phyloP scores from a whole-genome alignment of 1,140 invertebrate species.

The Thaumetopoea pityocampa region DNA sequence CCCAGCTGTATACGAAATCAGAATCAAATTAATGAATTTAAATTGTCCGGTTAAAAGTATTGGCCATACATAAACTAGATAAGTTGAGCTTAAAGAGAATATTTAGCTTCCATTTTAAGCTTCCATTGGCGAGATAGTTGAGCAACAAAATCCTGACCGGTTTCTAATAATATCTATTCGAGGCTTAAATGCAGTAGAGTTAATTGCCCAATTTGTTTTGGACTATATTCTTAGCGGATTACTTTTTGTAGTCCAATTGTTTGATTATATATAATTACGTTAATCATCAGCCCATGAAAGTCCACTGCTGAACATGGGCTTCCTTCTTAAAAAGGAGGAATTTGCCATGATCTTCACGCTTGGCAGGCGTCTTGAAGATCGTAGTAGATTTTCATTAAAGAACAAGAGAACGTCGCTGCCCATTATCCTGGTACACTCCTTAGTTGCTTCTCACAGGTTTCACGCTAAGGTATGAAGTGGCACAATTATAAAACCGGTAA shows the following conservation, averaged over 20 bases:
- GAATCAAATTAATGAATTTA: constrained; percentile 19
- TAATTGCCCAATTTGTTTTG: constrained; percentile 40
- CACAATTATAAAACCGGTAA: too few species aligned
- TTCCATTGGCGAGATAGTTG: constrained; percentile 25
- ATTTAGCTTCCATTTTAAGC: constrained; percentile 34
- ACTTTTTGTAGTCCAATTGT: constrained; percentile 22
- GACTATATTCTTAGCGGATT: constrained; percentile 24
- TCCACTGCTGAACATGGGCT: too few species aligned
- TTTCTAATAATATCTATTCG: constrained; percentile 37
- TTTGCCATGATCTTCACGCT: too few species aligned
- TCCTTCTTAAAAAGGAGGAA: too few species aligned
- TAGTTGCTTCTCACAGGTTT: too few species aligned
- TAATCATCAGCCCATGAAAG: background rate
- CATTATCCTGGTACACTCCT: too few species aligned
- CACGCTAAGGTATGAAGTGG: too few species aligned
- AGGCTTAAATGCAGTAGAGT: constrained; percentile 35
- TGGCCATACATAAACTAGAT: constrained; percentile 47
- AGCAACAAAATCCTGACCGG: constrained; percentile 33
- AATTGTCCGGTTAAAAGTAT: constrained; percentile 25
- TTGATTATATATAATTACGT: constrained; percentile 9
- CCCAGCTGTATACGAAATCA: constrained; percentile 13
- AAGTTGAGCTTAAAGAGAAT: constrained; percentile 35
- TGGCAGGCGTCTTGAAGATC: too few species aligned
- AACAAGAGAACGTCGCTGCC: too few species aligned
- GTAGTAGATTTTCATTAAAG: too few species aligned